Evolutionary conservation across 2,797 vertebrate species (phyloP).

Genomic region (Aplochiton taeniatus): DNA sequence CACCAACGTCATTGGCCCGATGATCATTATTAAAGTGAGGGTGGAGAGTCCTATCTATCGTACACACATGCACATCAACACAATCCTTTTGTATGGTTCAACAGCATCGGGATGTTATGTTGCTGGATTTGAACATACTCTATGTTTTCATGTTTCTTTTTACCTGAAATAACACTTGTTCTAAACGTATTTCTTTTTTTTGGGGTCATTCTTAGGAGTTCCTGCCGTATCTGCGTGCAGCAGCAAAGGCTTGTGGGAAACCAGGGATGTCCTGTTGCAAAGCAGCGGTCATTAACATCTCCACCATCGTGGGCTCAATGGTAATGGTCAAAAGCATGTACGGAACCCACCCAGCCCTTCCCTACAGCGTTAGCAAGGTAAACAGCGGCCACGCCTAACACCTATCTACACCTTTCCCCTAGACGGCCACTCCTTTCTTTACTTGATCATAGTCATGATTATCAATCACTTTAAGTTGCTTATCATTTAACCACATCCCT

Average conservation of each 20-base stretch:
- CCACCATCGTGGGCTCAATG: conserved; percentile 50
- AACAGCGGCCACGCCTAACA: no score
- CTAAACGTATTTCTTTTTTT: no score
- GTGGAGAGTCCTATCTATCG: not conserved
- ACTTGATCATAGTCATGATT: not conserved
- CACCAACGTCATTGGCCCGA: conserved; percentile 55
- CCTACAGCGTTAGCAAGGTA: conserved; percentile 74
- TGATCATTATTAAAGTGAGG: conserved; percentile 52
- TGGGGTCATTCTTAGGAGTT: conserved; percentile 70
- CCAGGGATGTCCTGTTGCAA: conserved; percentile 69
- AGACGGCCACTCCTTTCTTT: not conserved
- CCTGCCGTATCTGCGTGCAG: conserved; percentile 65
- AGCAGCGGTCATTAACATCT: conserved; percentile 72
- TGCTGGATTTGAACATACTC: no score
- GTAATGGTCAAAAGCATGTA: conserved; percentile 15
- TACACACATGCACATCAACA: not conserved
- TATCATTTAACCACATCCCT: no score
- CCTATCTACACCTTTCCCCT: not conserved
- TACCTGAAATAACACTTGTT: no score
- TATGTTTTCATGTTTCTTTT: no score
- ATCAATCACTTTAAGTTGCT: no score
- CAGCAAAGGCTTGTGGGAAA: conserved; percentile 50
- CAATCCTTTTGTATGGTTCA: no score
- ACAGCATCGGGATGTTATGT: no score
- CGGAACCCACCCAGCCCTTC: conserved; percentile 4